Base-by-base conservation (phyloP, 2,888 invertebrate species). In the Stenolophus ochropezus region DNA sequence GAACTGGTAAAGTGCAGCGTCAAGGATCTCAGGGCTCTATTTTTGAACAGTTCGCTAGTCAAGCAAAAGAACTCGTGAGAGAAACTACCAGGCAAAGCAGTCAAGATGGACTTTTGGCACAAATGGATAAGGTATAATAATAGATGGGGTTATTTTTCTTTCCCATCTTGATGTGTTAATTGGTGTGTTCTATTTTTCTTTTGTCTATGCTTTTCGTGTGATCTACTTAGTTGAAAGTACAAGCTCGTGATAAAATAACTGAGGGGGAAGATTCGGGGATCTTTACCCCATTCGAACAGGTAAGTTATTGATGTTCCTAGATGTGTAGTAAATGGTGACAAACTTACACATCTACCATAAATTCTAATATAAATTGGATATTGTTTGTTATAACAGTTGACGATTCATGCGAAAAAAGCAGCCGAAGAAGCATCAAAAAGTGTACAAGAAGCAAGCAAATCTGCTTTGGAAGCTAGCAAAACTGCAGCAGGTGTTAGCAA, bases 61-160 rank as follows among this genome's bases (percentile, higher is more conserved):
- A 97, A 87, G 97, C 97, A 8, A 96, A 97, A 88, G 97, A 97
- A 85, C 89, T 97, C 81, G 96, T 97, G 0, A 91, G 94, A 69
- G 97, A 97, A 87, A 96, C 96, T 0, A 96, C 96, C 0, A 91
- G 96, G 1, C 97, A 97, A 88, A 95, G 95, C 88, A 96, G 96
- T 86, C 97, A 97, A 88, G 97, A 97, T 88, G 96, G 96, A 23
- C 87, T 96, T 3, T 90, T 97, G 5, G 96, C 96, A 1, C 97
- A 97, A 83, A 95, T 97, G 92, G 97, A 97, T 86, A 97, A 97
- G 93, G 96, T 96, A 90, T 83, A 84, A 61, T 81, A 47, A 21
- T 82, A 27, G 33, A 23, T 80, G 49, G 58, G 21, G 56, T 23
- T 65, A 75, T 80, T 71, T 79, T 53, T 79, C 14, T 27, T 42